These are phyloP conservation scores for Cacatua alba DNA, from an alignment of 2,113 vertebrate genomes.

Conservation along the genomic window DNA sequence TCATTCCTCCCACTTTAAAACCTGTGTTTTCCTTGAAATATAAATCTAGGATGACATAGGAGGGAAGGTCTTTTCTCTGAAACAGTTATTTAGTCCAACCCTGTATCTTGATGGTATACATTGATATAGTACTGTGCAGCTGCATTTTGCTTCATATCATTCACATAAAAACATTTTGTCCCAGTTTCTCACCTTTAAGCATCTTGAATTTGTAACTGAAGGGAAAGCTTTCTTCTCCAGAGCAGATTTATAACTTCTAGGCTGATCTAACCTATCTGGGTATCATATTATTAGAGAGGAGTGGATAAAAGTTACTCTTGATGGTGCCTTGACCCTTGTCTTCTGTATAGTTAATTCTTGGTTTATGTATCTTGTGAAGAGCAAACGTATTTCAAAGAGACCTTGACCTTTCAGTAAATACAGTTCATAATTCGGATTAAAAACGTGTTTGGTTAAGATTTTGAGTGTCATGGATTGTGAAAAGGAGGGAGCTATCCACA, in stretches of 20 bases:
- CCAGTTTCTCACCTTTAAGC: background rate
- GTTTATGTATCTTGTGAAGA: background rate
- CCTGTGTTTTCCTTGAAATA: conserved; percentile 6
- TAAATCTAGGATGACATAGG: background rate
- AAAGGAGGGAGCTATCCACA: background rate
- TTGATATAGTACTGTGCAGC: background rate
- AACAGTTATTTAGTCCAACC: background rate
- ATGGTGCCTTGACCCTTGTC: background rate
- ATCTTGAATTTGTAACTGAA: conserved; percentile 14
- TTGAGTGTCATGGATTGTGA: background rate
- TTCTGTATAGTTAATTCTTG: background rate
- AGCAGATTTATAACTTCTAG: background rate
- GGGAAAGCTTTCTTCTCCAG: background rate
- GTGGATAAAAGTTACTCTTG: background rate
- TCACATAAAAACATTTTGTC: background rate
- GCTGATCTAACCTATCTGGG: background rate
- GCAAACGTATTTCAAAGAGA: background rate
- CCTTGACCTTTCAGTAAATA: background rate
- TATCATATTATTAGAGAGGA: background rate
- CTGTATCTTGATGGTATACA: background rate
- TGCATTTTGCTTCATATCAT: background rate
- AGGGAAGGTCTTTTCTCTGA: background rate
- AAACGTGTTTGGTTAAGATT: background rate
- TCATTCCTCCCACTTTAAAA: conserved; percentile 9
- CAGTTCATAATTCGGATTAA: background rate